These are phyloP conservation scores for Diplodus puntazzo DNA, from an alignment of 2,797 vertebrate genomes.

Conservation along the genomic window DNA sequence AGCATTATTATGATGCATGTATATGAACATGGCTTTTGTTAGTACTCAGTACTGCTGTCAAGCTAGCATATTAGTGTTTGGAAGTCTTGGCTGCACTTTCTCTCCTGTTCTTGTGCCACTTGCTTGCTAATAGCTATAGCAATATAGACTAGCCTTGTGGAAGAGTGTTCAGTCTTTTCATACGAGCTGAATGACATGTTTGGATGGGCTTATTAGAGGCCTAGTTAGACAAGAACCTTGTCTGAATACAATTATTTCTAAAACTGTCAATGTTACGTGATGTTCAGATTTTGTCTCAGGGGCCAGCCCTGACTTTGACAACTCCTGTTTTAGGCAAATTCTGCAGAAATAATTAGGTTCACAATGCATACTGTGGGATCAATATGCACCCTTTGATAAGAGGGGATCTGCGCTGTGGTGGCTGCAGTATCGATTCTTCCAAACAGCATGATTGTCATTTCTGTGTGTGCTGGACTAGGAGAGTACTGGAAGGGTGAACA, in stretches of 20 bases:
- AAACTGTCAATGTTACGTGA: background rate
- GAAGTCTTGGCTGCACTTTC: no score
- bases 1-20: no score
- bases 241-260: background rate
- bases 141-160: no score
- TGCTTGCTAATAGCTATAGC: no score
- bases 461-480: background rate
- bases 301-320: background rate
- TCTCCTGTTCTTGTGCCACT: no score
- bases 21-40: no score
- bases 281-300: background rate
- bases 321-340: background rate
- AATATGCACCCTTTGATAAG: constrained; percentile 1
- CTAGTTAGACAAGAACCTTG: background rate
- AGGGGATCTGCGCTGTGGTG: constrained; percentile 1
- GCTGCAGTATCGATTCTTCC: constrained; percentile 40
- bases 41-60: no score
- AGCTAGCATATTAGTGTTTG: no score
- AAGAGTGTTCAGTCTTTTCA: no score
- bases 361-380: background rate
- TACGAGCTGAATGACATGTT: no score
- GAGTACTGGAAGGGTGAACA: no score
- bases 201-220: no score
- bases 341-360: background rate
- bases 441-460: constrained; percentile 9